Base-by-base conservation (phyloP, 2,888 invertebrate genomes). In the Cheilosia vernalis region DNA sequence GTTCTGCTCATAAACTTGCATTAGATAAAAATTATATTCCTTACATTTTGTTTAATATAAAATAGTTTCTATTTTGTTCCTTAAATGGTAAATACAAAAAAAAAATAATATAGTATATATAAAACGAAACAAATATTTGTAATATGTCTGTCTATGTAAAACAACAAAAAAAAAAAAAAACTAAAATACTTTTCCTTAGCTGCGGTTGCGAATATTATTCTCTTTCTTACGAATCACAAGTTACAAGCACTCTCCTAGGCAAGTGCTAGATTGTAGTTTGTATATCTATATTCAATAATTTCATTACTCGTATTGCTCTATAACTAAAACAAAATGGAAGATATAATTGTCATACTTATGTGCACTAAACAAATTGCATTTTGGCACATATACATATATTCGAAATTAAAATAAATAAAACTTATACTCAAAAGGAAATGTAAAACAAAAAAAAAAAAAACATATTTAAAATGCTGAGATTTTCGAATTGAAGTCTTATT, bases 351-450 rank as follows among this genome's bases (percentile, higher is more conserved):
- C 17, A 61, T 79, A 64, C 37, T 74, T 76, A 81, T 74, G 85
- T 85, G 85, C 85, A 81, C 81, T 81, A 76, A 81, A 85, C 53
- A 84, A 84, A 77, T 80, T 81, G 85, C 76, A 85, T 77, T 81
- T 84, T 85, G 85, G 85, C 85, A 85, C 85, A 85, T 72, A 63
- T 51, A 85, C 85, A 85, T 72, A 63, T 51, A 79, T 72, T 81
- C 40, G 60, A 61, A 70, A 81, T 85, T 49, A 44, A 76, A 85
- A 85, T 85, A 85, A 85, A 85, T 85, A 85, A 83, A 85, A 77
- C 81, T 85, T 81, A 85, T 37, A 66, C 53, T 21, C 19, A 42
- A 60, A n/a, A 21, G n/a, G 33, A 61, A 27, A 44, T 19, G 13
- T 24, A 13, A n/a, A n/a, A n/a, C n/a, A 40, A 60, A 60, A 51